Percentiles rank a stretch among this genome's conserved stretches.
These are phyloP conservation scores for Cephalopholis sonnerati DNA, from an alignment of 2,113 vertebrate genomes.

Conservation along the genomic window DNA sequence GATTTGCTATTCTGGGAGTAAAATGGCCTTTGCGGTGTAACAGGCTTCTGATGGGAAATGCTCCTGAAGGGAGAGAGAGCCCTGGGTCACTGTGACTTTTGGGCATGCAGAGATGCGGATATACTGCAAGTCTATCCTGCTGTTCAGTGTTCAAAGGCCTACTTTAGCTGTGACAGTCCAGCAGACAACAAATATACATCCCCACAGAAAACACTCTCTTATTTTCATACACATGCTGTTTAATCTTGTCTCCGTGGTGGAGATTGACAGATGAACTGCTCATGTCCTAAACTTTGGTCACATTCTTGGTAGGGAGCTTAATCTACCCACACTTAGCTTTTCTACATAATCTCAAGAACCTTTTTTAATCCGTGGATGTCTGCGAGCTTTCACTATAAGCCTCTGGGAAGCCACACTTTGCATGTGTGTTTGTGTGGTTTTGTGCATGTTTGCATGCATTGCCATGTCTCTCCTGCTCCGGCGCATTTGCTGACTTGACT, in stretches of 20 bases:
- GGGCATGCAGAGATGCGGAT: constrained; percentile 32
- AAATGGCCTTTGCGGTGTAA: constrained; percentile 71
- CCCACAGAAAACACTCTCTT: constrained; percentile 2
- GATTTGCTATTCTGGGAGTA: constrained; percentile 75
- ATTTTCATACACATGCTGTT: constrained; percentile 7
- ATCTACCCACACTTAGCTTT: constrained; percentile 50
- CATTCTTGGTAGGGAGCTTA: constrained; percentile 52
- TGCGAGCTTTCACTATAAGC: constrained; percentile 46
- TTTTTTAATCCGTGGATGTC: constrained; percentile 62
- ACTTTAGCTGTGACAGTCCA: background rate
- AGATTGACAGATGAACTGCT: constrained; percentile 53
- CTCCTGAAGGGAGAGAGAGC: constrained; percentile 44
- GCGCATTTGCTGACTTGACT: constrained; percentile 42
- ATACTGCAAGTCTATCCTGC: constrained; percentile 14
- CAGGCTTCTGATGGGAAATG: constrained; percentile 71
- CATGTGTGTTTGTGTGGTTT: constrained; percentile 25
- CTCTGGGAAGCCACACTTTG: constrained; percentile 8
- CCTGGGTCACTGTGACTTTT: constrained; percentile 70
- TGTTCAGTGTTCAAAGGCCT: constrained; percentile 35
- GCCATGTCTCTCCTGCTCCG: background rate
- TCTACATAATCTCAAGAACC: constrained; percentile 57
- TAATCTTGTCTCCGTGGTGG: constrained; percentile 1
- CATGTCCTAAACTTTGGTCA: constrained; percentile 45
- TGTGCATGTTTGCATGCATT: constrained; percentile 20
- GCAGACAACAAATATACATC: background rate